Evolutionary conservation across 2,888 invertebrate genomes (phyloP), one percentile per base, ranked within the genome.

Genomic region (Onchidella celtica): DNA sequence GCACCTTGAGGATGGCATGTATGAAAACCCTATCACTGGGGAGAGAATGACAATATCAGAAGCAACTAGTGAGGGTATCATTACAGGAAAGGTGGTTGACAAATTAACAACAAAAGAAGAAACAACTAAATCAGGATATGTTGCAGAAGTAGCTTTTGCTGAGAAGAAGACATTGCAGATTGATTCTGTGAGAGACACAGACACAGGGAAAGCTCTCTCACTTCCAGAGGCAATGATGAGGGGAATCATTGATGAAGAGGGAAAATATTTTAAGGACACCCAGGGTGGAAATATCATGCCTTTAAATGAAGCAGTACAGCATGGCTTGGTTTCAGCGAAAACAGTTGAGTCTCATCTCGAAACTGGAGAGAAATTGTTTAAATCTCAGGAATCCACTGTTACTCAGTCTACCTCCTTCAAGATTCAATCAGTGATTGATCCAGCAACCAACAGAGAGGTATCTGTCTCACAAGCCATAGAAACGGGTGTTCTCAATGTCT

Each of bases 1-100:
- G 68, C 92, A 93, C 85, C 91, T 92, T 61, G 90, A 91, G 82
- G 92, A 92, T 80, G 98, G 98, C 27, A 95, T 95, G 86, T 96
- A 98, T 82, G 94, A 96, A 1, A 98, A 99, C 94, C 96, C 97
- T 2, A 95, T 96, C 89, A 95, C 96, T 83, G 97, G 98, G 66
- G 96, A 97, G 87, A 93, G 95, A 1, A 90, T 98, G 21, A 96
- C 95, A 11, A 96, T 99, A 79, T 95, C 95, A 79, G 96, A 97
- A 93, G 98, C 98, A 0, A 95, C 98, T 29, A 95, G 95, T 72
- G 95, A 96, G 86, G 97, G 97, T 79, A 95, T 88, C 65, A 87
- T 92, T 38, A 86, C 87, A 73, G 91, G 90, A 4, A 32, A n/a
- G 27, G 86, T 90, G 27, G 79, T 89, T 29, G 90, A 89, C 65